phyloP scores from a whole-genome alignment of 2,888 invertebrate genomes.

The Sinelater perroti region DNA sequence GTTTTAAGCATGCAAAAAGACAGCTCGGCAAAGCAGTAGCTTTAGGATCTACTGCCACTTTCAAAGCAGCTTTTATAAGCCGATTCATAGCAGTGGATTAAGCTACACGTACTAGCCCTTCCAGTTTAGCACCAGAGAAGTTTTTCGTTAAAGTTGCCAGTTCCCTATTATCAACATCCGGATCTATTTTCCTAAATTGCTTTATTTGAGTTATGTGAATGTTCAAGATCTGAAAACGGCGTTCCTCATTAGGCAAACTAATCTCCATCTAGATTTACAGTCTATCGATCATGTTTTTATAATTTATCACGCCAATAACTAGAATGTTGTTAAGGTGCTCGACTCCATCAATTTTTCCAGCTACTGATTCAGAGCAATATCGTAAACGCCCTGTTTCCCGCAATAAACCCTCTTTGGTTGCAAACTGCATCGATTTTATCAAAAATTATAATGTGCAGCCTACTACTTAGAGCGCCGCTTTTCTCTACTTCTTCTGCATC shows the following conservation, averaged over 20 bases:
- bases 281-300: slow-evolving; percentile 99
- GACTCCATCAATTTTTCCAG: slow-evolving; percentile 97
- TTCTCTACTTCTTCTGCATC: slow-evolving; percentile 99
- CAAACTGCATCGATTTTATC: slow-evolving; percentile 99
- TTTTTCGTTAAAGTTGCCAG: slow-evolving; percentile 87
- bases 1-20: slow-evolving; percentile 89
- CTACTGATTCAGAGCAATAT: slow-evolving; percentile 98
- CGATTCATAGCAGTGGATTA: slow-evolving; percentile 97
- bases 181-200: slow-evolving; percentile 87
- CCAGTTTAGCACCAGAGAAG: slow-evolving; percentile 96
- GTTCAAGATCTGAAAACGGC: slow-evolving; percentile 92
- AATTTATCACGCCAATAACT: slow-evolving; percentile 94
- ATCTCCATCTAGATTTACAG: slow-evolving; percentile 97
- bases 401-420: slow-evolving; percentile 96
- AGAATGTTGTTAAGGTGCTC: slow-evolving; percentile 99
- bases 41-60: slow-evolving; percentile 92
- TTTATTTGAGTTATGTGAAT: slow-evolving; percentile 96
- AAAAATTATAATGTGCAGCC: slow-evolving; percentile 98
- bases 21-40: slow-evolving; percentile 82
- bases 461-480: slow-evolving; percentile 90
- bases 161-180: slow-evolving; percentile 85
- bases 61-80: slow-evolving; percentile 87
- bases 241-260: slow-evolving; percentile 93
- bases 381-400: slow-evolving; percentile 99
- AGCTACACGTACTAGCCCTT: slow-evolving; percentile 93